A percentile compares a stretch with the other conserved stretches of the same genome.
phyloP scores from a whole-genome alignment of 2,113 vertebrate species.

The Sturnira hondurensis region DNA sequence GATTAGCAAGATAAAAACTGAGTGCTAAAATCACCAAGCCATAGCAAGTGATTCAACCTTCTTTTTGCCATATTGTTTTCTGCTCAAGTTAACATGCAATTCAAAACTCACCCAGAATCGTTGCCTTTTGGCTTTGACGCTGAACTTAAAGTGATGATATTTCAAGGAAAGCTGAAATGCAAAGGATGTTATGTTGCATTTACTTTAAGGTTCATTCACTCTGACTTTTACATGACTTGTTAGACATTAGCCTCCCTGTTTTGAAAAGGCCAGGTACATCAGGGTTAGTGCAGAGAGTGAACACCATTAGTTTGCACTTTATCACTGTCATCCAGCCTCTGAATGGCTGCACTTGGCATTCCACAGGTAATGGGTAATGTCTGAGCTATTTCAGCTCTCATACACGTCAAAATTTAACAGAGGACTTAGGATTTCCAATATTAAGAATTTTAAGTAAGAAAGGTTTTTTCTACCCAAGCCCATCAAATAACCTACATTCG shows the following conservation, averaged over 20 bases:
- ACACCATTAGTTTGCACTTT: conserved; percentile 54
- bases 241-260: conserved; percentile 66
- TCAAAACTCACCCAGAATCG: conserved; percentile 39
- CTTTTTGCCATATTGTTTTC: conserved; percentile 31
- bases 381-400: background rate
- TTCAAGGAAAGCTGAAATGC: conserved; percentile 66
- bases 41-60: background rate
- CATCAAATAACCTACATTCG: background rate
- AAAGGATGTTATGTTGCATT: conserved; percentile 56
- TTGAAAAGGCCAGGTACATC: conserved; percentile 70
- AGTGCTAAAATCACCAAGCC: background rate
- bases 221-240: conserved; percentile 72
- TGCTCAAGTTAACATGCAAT: conserved; percentile 40
- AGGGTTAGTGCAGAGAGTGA: conserved; percentile 46
- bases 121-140: conserved; percentile 42
- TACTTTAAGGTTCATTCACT: conserved; percentile 69
- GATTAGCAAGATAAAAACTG: background rate
- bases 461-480: background rate
- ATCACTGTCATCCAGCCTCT: conserved; percentile 45
- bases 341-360: conserved; percentile 29
- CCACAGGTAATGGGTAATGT: conserved; percentile 36
- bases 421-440: background rate
- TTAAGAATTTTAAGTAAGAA: conserved; percentile 24
- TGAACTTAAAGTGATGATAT: conserved; percentile 61
- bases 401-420: background rate